Evolutionary conservation across 2,113 vertebrate genomes (phyloP).

Genomic region (Ophiodon elongatus): DNA sequence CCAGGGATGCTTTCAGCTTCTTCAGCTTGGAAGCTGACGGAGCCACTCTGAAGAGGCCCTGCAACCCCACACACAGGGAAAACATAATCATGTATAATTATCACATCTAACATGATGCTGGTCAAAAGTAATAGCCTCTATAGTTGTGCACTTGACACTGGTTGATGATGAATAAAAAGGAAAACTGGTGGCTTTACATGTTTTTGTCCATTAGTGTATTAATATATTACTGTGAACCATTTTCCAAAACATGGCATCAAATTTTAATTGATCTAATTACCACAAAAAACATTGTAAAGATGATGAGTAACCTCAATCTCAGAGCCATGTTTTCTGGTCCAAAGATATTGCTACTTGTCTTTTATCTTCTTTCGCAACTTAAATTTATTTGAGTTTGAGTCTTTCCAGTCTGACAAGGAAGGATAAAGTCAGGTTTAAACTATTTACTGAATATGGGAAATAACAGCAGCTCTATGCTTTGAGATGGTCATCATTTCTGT

Average conservation of each 20-base stretch:
- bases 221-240: background rate
- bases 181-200: background rate
- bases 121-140: background rate
- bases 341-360: background rate
- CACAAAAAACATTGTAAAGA: background rate
- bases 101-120: slow-evolving; percentile 11
- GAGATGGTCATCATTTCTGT: background rate
- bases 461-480: background rate
- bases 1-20: slow-evolving; percentile 97
- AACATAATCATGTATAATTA: slow-evolving; percentile 32
- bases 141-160: background rate
- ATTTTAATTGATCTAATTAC: background rate
- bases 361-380: background rate
- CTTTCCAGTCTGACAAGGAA: background rate
- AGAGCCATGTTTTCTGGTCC: background rate
- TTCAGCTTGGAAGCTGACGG: slow-evolving; percentile 98
- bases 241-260: background rate
- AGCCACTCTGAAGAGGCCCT: slow-evolving; percentile 98
- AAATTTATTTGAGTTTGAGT: background rate
- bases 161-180: background rate
- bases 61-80: slow-evolving; percentile 56
- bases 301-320: background rate
- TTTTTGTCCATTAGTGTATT: background rate
- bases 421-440: slow-evolving; percentile 2
- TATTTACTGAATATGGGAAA: background rate